Evolutionary conservation across 2,888 invertebrate species (phyloP).

Genomic region (Liopterus haemorrhoidalis): DNA sequence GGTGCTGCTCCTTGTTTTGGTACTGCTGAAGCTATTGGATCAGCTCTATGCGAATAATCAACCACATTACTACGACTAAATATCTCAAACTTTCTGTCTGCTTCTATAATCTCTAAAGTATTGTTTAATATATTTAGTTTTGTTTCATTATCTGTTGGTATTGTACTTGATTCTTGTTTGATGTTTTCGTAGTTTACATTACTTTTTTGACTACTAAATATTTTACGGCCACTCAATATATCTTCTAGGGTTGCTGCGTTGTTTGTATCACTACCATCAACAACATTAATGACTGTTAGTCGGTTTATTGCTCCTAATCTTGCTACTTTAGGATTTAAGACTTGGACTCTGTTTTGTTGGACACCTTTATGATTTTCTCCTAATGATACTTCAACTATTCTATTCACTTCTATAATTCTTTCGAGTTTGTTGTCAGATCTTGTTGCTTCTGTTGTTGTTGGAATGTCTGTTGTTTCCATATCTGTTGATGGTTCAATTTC

Average conservation of each 20-base stretch:
- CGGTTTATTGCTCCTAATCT: slow-evolving; percentile 66
- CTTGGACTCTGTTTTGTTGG: slow-evolving; percentile 51
- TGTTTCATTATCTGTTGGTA: no score
- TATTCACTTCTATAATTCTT: slow-evolving; percentile 62
- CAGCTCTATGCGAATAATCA: slow-evolving; percentile 43
- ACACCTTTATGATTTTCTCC: slow-evolving; percentile 50
- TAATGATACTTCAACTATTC: slow-evolving; percentile 63
- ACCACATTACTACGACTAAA: slow-evolving; percentile 45
- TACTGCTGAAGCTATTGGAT: slow-evolving; percentile 12
- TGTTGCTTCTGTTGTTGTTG: slow-evolving; percentile 37
- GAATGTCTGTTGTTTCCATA: slow-evolving; percentile 33
- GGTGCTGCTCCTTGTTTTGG: slow-evolving; percentile 44
- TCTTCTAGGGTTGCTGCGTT: slow-evolving; percentile 16
- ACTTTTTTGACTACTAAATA: slow-evolving; percentile 9
- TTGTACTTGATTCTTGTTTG: no score
- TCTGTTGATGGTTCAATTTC: slow-evolving; percentile 36
- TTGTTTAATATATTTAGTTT: slow-evolving; percentile 19
- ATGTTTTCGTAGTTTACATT: no score
- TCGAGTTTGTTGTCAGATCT: slow-evolving; percentile 48
- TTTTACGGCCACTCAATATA: slow-evolving; percentile 36
- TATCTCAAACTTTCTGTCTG: slow-evolving; percentile 38
- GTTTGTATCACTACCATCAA: slow-evolving; percentile 51
- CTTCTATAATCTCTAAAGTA: slow-evolving; percentile 8
- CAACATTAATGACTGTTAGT: slow-evolving; percentile 61
- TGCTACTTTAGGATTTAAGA: slow-evolving; percentile 58